Evolutionary conservation across 2,797 vertebrate genomes (phyloP).

Genomic region (Myiotriccus ornatus): DNA sequence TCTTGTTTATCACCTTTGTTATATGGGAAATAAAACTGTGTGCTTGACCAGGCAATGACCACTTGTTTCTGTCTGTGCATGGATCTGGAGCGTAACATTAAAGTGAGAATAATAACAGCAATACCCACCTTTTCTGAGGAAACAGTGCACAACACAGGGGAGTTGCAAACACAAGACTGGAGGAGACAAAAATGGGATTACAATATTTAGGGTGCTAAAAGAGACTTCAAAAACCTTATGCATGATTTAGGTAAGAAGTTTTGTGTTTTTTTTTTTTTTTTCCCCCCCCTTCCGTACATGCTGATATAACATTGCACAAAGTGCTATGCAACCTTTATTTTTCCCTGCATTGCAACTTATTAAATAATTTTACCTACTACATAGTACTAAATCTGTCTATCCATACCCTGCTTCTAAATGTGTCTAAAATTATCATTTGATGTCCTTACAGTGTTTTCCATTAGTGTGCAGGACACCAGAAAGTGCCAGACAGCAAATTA

Average conservation of each 20-base stretch:
- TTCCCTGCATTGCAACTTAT: not conserved
- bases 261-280: not conserved
- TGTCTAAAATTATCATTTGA: not conserved
- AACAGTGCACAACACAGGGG: constrained; percentile 96
- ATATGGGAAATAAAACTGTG: not conserved
- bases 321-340: not conserved
- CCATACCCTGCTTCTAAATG: not conserved
- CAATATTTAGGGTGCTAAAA: not conserved
- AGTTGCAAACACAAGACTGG: constrained; percentile 94
- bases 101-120: not conserved
- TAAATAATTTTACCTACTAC: not conserved
- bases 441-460: not conserved
- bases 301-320: not conserved
- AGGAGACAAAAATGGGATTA: constrained; percentile 51
- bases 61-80: not conserved
- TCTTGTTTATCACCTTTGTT: not conserved
- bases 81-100: not conserved
- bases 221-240: not conserved
- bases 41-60: not conserved
- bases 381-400: not conserved
- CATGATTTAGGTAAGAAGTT: not conserved
- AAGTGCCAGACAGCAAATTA: not conserved
- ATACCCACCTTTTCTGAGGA: constrained; percentile 92
- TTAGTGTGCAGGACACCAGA: not conserved
- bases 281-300: too few species aligned